Base-by-base conservation (phyloP, 2,797 vertebrate genomes). In the Rhyacichthys aspro region DNA sequence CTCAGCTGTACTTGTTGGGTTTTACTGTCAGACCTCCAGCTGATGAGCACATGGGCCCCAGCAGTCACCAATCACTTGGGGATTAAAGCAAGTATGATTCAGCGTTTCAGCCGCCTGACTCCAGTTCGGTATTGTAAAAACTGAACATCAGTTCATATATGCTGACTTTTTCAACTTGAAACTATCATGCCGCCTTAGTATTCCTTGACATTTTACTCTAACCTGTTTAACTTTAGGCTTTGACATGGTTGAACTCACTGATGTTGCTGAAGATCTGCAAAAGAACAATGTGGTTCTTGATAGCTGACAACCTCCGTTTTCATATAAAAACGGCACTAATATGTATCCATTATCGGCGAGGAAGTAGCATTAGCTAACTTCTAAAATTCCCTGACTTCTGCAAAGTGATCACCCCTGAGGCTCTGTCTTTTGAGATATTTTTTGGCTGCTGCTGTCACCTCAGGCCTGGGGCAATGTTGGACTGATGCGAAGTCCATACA, bases 381-480 rank as follows among this genome's bases (percentile, higher is more conserved):
- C 49, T 70, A 60, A 78, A 61, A 74, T 64, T 55, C 63, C 48
- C 19, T 62, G 65, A 73, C 67, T 74, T 33, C 44, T 44, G 75
- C 63, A 62, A 70, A 67, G 55, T 55, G 41, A 72, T 67, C 48
- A 11, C 63, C 50, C 74, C 71, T 18, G 37, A 43, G 78, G 76
- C 65, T 64, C 56, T 59, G 72, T 70, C 69, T 70, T 54, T 41
- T 55, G 66, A 70, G 70, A 73, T 81, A 18, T 57, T 63, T 70
- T 77, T 66, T 67, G 46, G 59, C 79, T 74, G 59, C 55, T 70
- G 75, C 72, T 63, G 68, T 81, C 76, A 69, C n/a, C 9, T 32
- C 14, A 2, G n/a, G 67, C 66, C 72, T 53, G 28, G 54, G 74
- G 65, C 72, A 11, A 32, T 41, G 45, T 67, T 63, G 76, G 71